Evolutionary conservation across 2,888 invertebrate genomes (phyloP), one percentile per base, ranked within the genome.

Genomic region (Lutraria lutraria): DNA sequence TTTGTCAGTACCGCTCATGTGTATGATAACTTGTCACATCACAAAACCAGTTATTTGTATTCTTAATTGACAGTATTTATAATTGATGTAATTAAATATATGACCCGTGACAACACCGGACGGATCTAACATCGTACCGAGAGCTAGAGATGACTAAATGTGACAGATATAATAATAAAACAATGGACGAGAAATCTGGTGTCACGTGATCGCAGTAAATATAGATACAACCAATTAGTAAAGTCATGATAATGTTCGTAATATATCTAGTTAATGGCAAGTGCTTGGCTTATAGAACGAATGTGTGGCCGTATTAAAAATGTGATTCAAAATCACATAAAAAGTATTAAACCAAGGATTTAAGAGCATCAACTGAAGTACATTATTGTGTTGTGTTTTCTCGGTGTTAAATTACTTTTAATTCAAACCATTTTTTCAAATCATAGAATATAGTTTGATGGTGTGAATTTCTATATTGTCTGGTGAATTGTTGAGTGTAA

Each of bases 151-250:
- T 60, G 85, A 79, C 56, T 85, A 4, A 16, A 85, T 60, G 56
- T 85, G 85, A 85, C 85, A 85, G 76, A 85, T 76, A 63, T 15
- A 34, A 80, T 79, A 25, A 34, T 60, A 80, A 60, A 43, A 80
- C 85, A 80, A 85, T 80, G 60, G 54, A 25, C 60, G 52, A 84
- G 31, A 84, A 80, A 21, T 60, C 31, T 34, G 79, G 2, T 34
- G 25, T n/a, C 79, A 85, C 80, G 85, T 85, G 80, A 85, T 56
- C 10, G 16, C 56, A 56, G 80, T 84, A 84, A 76, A 84, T 76
- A 76, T 84, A 53, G 72, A 54, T 21, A 31, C 76, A 85, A 34
- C 56, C 80, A 85, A 85, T 85, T 85, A 85, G 85, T 16, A 16
- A 79, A 80, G 85, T 85, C 85, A 85, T 85, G 85, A 85, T 54